Base-by-base conservation (phyloP, 2,113 vertebrate genomes). In the Chaenogobius annularis region DNA sequence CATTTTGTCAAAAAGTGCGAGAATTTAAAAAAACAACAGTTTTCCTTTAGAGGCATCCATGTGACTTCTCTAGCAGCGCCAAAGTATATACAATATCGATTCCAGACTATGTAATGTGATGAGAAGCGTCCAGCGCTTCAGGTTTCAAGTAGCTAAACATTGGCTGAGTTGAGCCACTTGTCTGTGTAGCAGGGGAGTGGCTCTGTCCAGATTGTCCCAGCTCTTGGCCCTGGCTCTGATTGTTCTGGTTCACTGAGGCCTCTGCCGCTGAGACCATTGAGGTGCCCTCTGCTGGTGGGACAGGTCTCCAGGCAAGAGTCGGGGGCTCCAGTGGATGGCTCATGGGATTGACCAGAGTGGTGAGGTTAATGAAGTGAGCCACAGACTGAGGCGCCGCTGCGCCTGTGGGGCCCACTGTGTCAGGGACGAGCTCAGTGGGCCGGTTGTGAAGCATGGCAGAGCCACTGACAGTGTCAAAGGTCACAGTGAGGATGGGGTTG, bases 401-500 rank as follows among this genome's bases (percentile, higher is more conserved):
- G 0, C 86, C 83, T 0, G 85, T 31, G 3, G 86, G 74, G 1
- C 82, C 90, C 0, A 81, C 75, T 0, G 92, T 81, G 72, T 98
- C 96, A 0, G 96, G 80, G 73, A 92, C 93, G 0, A 98, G 85
- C 58, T 99, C 96, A 0, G 90, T 84, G 0, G 94, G 94, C 10
- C 96, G 94, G 91, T 97, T 97, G 89, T 98, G 97, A 65, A 99
- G 87, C 94, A 98, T 91, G 74, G 96, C 94, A 0, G 96, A 96
- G 70, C 96, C 94, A 0, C 96, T 96, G 88, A 99, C 95, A 0
- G 97, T 90, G 82, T 99, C 97, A 11, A 99, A 98, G 19, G 96
- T 99, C 79, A 99, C 97, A 0, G 98, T 98, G 82, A 99, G 94
- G 85, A 99, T 98, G 14, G 97, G 97, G 91, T 94, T 98, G 93